Percentiles rank a stretch among this genome's conserved stretches.
phyloP scores from a whole-genome alignment of 2,797 vertebrate species.

The Oophaga sylvatica region DNA sequence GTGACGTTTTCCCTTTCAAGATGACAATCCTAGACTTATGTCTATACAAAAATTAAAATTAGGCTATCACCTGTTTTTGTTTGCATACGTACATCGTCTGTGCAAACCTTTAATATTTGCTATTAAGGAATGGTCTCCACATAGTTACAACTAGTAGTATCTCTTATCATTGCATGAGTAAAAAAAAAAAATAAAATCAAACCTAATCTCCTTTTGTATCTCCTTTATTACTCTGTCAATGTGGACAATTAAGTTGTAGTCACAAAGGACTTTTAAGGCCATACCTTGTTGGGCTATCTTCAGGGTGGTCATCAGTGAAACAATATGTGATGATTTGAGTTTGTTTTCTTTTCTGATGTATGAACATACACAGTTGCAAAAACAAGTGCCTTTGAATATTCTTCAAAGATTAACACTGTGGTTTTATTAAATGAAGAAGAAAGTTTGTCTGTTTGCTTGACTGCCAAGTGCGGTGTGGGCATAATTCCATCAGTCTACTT shows the following conservation, averaged over 20 bases:
- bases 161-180: not conserved
- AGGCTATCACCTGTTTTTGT: not conserved
- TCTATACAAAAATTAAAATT: not conserved
- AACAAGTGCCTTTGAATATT: not conserved
- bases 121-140: not conserved
- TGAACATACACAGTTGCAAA: not conserved
- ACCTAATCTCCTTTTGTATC: not conserved
- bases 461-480: constrained; percentile 13
- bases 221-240: not conserved
- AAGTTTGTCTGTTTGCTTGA: constrained; percentile 5
- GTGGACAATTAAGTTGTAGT: not conserved
- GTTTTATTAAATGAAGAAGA: constrained; percentile 15
- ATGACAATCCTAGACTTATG: not conserved
- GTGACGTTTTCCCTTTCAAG: no score
- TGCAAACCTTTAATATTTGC: not conserved
- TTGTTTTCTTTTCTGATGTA: not conserved
- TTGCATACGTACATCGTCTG: not conserved
- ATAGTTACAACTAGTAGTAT: not conserved
- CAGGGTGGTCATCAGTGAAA: not conserved
- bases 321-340: not conserved
- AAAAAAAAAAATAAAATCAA: not conserved
- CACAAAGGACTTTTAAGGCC: not conserved
- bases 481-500: constrained; percentile 21
- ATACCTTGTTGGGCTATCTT: not conserved
- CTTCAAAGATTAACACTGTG: not conserved